phyloP scores from a whole-genome alignment of 2,113 vertebrate species.

The Clarias batrachus region DNA sequence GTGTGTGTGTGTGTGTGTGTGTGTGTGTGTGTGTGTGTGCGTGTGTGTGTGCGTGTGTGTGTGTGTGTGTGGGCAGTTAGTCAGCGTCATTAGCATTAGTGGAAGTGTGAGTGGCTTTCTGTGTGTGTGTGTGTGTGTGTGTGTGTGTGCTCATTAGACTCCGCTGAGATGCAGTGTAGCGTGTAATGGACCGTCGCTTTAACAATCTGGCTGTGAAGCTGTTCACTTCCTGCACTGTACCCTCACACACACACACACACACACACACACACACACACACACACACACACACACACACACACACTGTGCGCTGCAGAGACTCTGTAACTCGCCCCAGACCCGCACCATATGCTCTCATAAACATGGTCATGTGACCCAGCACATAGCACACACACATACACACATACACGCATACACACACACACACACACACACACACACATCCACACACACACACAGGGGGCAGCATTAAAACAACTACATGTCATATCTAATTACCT shows the following conservation, averaged over 20 bases:
- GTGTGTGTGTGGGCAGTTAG: no score
- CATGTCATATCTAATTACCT: not conserved
- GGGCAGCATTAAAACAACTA: not conserved
- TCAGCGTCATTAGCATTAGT: not conserved
- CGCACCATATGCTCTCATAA: conserved; percentile 22
- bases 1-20: not conserved
- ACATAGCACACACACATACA: not conserved
- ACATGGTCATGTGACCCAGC: conserved; percentile 5
- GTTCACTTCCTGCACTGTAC: conserved; percentile 14
- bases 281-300: no score
- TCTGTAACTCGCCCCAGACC: conserved; percentile 1
- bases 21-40: not conserved
- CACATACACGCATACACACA: not conserved
- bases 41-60: not conserved
- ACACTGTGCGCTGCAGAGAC: not conserved
- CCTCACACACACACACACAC: no score
- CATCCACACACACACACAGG: not conserved
- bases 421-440: not conserved
- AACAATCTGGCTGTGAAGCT: conserved; percentile 45
- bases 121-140: not conserved
- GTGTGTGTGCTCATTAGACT: conserved; percentile 46
- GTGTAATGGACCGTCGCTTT: conserved; percentile 45
- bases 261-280: no score
- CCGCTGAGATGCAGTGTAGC: conserved; percentile 48
- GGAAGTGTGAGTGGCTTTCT: not conserved